Evolutionary conservation across 2,888 invertebrate species (phyloP).

Genomic region (Odontomyia ornata): DNA sequence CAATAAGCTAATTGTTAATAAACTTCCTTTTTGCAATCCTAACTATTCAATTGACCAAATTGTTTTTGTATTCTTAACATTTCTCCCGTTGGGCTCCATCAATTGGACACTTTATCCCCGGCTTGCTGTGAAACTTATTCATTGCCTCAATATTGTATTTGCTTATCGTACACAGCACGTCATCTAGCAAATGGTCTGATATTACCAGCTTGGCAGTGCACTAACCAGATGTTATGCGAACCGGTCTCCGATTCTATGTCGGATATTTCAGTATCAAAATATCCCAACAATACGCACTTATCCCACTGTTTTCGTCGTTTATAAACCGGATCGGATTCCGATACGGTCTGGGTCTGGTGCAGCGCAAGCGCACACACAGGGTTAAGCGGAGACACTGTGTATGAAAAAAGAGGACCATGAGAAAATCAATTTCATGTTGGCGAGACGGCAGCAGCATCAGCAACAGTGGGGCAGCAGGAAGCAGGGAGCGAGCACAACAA

Average conservation of each 20-base stretch:
- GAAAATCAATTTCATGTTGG: slow-evolving; percentile 22
- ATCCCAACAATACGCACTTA: slow-evolving; percentile 1
- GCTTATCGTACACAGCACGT: too few relatives aligned
- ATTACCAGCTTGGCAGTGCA: not conserved
- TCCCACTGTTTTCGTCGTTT: not conserved
- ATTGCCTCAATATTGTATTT: too few relatives aligned
- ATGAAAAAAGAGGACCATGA: slow-evolving; percentile 12
- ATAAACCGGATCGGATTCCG: not conserved
- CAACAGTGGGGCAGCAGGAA: too few relatives aligned
- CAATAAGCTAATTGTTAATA: too few relatives aligned
- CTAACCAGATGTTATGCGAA: slow-evolving; percentile 34
- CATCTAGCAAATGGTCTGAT: slow-evolving; percentile 17
- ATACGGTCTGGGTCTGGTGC: not conserved
- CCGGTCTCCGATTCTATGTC: slow-evolving; percentile 22
- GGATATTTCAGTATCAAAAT: not conserved
- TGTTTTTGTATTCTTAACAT: not conserved
- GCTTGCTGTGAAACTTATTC: not conserved
- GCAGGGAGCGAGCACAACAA: not conserved
- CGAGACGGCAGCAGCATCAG: not conserved
- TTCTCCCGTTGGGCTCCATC: too few relatives aligned
- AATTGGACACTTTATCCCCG: not conserved
- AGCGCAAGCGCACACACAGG: slow-evolving; percentile 30
- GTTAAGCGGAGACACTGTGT: slow-evolving; percentile 25
- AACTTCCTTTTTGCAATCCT: too few relatives aligned
- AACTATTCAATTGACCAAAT: too few relatives aligned